Evolutionary conservation across 37 sponge, comb jelly and placozoan species (phyloP).

Genomic region (Lycopodina hypogea): DNA sequence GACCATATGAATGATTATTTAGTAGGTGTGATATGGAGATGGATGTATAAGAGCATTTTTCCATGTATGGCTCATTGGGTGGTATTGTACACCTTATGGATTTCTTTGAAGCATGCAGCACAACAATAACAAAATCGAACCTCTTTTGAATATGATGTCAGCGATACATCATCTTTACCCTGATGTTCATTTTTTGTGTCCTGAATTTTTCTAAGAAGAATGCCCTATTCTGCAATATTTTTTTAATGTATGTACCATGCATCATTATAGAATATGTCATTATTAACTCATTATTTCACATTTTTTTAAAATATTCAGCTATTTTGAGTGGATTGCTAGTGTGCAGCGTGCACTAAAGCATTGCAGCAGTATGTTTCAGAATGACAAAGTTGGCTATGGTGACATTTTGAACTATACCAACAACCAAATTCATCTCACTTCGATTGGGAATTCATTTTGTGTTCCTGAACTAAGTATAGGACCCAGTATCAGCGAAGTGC

Average conservation of each 20-base stretch:
- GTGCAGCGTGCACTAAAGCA: constrained; percentile 25
- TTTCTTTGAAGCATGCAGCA: too few species aligned
- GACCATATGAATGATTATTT: not conserved
- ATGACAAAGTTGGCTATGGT: constrained; percentile 41
- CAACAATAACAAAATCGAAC: too few species aligned
- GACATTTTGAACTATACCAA: constrained; percentile 47
- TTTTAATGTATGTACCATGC: too few species aligned
- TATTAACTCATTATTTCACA: too few species aligned
- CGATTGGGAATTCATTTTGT: constrained; percentile 28
- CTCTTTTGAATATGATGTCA: too few species aligned
- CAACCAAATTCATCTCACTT: constrained; percentile 3
- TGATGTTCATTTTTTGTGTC: too few species aligned
- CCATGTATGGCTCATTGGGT: too few species aligned
- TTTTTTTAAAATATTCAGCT: constrained; percentile 6
- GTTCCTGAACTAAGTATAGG: constrained; percentile 8
- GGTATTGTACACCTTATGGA: too few species aligned
- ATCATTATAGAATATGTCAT: not conserved
- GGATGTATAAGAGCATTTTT: too few species aligned
- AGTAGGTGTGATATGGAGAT: too few species aligned
- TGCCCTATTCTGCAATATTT: too few species aligned
- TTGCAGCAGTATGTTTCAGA: constrained; percentile 41
- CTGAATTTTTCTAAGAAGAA: not conserved
- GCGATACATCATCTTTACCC: too few species aligned
- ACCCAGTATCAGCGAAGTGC: not conserved
- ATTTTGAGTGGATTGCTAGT: constrained; percentile 58